A percentile compares a stretch with the other conserved stretches of the same genome.
Conservation (phyloP, 2,888 invertebrate species). For the Dioctria linearis region DNA sequence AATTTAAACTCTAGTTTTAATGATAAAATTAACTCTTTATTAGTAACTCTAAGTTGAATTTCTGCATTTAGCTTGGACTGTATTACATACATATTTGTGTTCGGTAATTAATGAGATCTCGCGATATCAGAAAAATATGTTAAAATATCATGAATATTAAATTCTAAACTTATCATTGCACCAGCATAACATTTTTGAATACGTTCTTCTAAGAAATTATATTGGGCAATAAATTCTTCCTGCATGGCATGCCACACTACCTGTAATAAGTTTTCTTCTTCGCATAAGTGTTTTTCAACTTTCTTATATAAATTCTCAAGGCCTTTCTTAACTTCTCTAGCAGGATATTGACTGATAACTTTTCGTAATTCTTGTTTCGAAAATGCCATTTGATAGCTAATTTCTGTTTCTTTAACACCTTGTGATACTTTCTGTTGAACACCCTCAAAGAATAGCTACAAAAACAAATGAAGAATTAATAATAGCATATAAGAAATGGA, state of each 20-base stretch:
- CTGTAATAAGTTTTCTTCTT: conserved; percentile 91
- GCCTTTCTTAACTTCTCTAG: conserved; percentile 92
- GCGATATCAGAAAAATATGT: conserved; percentile 99
- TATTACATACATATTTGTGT: background rate
- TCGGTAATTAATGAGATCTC: conserved; percentile 82
- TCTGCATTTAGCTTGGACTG: background rate
- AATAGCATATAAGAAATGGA: conserved; percentile 17
- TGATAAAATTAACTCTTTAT: too few relatives aligned
- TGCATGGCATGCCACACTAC: conserved; percentile 99
- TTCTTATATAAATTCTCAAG: conserved; percentile 94
- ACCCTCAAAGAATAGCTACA: conserved; percentile 95
- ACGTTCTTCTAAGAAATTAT: conserved; percentile 92
- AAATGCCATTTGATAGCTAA: conserved; percentile 97
- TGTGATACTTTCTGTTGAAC: conserved; percentile 93
- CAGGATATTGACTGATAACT: conserved; percentile 95
- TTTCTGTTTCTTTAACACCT: conserved; percentile 97
- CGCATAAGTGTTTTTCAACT: conserved; percentile 97
- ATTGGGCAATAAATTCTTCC: conserved; percentile 98
- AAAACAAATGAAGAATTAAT: conserved; percentile 60
- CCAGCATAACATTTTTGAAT: conserved; percentile 97
- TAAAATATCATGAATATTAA: conserved; percentile 95
- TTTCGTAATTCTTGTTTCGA: conserved; percentile 97
- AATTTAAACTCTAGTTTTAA: too few relatives aligned
- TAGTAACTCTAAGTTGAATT: too few relatives aligned
- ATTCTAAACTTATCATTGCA: conserved; percentile 93